Base-by-base conservation (phyloP, 2,797 vertebrate genomes). In the Peromyscus aztecus region DNA sequence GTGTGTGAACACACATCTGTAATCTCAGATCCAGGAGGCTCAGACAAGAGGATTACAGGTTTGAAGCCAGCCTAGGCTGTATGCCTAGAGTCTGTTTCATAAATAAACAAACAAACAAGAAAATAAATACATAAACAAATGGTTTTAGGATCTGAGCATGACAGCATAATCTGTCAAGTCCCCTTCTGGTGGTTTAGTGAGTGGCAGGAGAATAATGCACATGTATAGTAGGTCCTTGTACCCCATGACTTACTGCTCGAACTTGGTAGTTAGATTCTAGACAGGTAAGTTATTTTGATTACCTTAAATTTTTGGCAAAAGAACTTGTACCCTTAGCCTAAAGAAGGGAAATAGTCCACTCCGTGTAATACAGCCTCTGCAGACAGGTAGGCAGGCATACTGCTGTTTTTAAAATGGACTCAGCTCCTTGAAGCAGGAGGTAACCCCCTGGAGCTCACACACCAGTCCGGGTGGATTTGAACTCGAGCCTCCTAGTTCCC, bases 151-250 rank as follows among this genome's bases (percentile, higher is more conserved):
- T 43, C 77, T 90, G 43, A 76, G 40, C 31, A 59, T 4, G 1
- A 17, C 31, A 17, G 12, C 2, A 7, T 4, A 10, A 43, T 65
- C 37, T 46, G 3, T 34, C 29, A 19, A 49, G 12, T 23, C 6
- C 0, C 59, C 40, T 10, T 1, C 10, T 7, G 0, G 40, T 8
- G 8, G 4, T 17, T 27, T 40, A 57, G 12, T 7, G 6, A 17
- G 40, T 9, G 3, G 6, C 65, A 13, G 17, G 8, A 43, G 37
- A 31, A 16, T 21, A 23, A 19, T 7, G 31, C 40, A 5, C 11
- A 29, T 17, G 27, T 1, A 2, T 14, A 21, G 13, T 4, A 4
- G 76, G 16, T 37, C 13, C 19, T 43, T 61, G 34, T 19, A 4
- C 34, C 29, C 40, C 0, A 1, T n/a, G 19, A 34, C 23, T 27